Conservation (phyloP, 1,140 invertebrate species). For the Heliothis subflexa region DNA sequence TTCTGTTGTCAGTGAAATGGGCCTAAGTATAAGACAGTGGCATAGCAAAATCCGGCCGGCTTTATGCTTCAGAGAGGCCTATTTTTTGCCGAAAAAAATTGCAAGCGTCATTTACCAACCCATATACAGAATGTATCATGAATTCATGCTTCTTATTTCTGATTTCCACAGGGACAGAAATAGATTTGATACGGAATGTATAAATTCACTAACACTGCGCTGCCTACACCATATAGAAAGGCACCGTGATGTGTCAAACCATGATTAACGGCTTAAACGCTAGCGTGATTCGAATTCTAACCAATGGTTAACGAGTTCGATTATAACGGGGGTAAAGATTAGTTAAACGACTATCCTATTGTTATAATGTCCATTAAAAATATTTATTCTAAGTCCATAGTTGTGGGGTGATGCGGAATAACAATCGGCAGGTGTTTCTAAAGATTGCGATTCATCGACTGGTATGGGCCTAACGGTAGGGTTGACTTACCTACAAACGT, state of each 20-base stretch:
- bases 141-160: too few species aligned
- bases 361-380: constrained; percentile 36
- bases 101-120: too few species aligned
- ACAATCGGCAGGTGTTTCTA: constrained; percentile 26
- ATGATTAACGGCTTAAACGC: constrained; percentile 8
- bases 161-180: background rate
- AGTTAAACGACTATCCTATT: constrained; percentile 22
- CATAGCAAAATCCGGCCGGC: too few species aligned
- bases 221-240: background rate
- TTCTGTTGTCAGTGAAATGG: too few species aligned
- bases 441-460: constrained; percentile 30
- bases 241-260: background rate
- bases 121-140: too few species aligned
- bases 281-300: background rate
- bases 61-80: too few species aligned
- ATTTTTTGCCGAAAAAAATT: too few species aligned
- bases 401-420: constrained; percentile 36
- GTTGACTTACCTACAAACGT: background rate
- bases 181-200: background rate
- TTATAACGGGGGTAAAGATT: constrained; percentile 37
- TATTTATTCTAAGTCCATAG: constrained; percentile 33
- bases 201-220: background rate
- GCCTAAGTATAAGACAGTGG: too few species aligned
- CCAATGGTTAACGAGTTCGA: background rate
- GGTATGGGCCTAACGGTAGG: constrained; percentile 31